Evolutionary conservation across 2,797 vertebrate genomes (phyloP).

Genomic region (Lithobates sylvaticus): DNA sequence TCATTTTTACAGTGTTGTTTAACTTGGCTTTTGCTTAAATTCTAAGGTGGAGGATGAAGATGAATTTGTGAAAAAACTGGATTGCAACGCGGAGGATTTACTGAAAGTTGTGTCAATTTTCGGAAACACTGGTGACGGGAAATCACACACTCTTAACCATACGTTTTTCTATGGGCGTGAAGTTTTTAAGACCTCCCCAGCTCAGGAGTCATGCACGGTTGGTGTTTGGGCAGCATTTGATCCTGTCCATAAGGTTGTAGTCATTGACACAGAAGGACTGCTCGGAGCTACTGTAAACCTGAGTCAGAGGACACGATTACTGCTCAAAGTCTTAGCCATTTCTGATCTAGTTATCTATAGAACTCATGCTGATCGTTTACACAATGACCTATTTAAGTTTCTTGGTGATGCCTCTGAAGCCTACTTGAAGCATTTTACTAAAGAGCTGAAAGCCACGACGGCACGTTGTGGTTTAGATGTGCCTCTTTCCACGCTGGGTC

Average conservation of each 20-base stretch:
- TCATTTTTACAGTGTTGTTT: not conserved
- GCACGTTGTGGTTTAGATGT: slow-evolving; percentile 95
- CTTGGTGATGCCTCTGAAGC: slow-evolving; percentile 98
- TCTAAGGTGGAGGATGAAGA: slow-evolving; percentile 90
- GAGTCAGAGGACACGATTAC: slow-evolving; percentile 94
- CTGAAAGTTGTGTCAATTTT: slow-evolving; percentile 98
- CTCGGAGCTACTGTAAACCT: slow-evolving; percentile 93
- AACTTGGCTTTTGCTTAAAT: slow-evolving; percentile 33
- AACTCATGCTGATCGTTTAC: slow-evolving; percentile 95
- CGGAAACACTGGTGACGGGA: slow-evolving; percentile 97
- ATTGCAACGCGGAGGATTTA: slow-evolving; percentile 90
- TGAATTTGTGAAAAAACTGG: slow-evolving; percentile 89
- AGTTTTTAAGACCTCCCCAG: slow-evolving; percentile 96
- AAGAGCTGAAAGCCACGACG: slow-evolving; percentile 96
- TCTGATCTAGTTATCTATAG: slow-evolving; percentile 98
- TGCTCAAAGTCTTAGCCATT: slow-evolving; percentile 95
- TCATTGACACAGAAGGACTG: slow-evolving; percentile 97
- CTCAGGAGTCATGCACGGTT: slow-evolving; percentile 96
- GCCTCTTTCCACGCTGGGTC: slow-evolving; percentile 94
- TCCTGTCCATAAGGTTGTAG: slow-evolving; percentile 89
- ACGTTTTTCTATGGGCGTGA: slow-evolving; percentile 98
- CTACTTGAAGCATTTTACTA: slow-evolving; percentile 96
- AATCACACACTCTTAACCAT: slow-evolving; percentile 97
- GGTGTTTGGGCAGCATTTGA: slow-evolving; percentile 98
- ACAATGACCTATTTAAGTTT: slow-evolving; percentile 98